Conservation (phyloP, 2,113 vertebrate species). For the Himantopus leucocephalus region DNA sequence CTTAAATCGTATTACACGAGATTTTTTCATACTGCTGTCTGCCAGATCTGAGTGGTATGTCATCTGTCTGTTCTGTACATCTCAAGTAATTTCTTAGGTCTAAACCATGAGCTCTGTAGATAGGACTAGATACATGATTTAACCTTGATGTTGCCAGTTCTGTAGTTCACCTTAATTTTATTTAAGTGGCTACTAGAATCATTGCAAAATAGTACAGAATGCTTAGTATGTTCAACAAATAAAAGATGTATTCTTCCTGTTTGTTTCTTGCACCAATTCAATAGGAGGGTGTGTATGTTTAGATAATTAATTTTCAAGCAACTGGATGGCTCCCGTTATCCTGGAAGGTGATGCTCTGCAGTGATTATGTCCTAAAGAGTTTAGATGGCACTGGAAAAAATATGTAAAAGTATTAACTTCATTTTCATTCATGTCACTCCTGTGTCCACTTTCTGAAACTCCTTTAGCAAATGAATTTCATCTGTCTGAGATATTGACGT, state of each 20-base stretch:
- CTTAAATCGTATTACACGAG: background rate
- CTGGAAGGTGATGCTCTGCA: background rate
- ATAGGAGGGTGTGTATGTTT: background rate
- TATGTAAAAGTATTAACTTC: background rate
- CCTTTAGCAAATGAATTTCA: background rate
- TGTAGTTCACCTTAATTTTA: background rate
- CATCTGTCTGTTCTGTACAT: background rate
- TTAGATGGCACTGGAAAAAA: background rate
- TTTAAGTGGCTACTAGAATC: background rate
- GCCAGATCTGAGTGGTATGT: background rate
- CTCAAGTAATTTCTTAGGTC: background rate
- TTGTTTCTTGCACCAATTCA: background rate
- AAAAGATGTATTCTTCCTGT: background rate
- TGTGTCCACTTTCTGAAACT: background rate
- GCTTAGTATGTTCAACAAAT: background rate
- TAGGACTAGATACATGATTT: background rate
- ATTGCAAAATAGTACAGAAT: background rate
- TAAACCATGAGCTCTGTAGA: background rate
- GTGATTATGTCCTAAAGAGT: background rate
- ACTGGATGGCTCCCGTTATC: background rate
- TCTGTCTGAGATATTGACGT: background rate
- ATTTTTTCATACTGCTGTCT: background rate
- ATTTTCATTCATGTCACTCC: background rate
- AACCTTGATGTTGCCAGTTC: background rate
- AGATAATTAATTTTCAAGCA: background rate